Conservation (phyloP, 2,113 vertebrate genomes). For the Mirza zaza region DNA sequence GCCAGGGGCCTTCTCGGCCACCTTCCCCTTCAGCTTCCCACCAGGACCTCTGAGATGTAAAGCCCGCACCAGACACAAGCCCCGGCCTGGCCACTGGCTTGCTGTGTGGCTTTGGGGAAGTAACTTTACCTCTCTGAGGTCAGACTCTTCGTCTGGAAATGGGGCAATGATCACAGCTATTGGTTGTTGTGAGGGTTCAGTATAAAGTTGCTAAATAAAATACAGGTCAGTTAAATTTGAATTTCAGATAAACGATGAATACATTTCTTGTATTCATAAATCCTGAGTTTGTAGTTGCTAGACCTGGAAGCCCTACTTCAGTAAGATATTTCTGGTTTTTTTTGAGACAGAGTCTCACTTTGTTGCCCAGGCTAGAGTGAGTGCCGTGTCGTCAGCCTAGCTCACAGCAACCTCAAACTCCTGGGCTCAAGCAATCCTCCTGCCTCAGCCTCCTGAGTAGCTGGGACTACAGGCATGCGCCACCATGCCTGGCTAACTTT, state of each 20-base stretch:
- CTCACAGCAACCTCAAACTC: too few species aligned
- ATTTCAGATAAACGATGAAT: neutral
- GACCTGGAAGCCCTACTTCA: neutral
- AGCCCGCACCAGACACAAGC: neutral
- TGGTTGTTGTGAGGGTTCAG: neutral
- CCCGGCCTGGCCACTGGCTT: neutral
- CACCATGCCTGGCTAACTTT: too few species aligned
- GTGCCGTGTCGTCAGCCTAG: too few species aligned
- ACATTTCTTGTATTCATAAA: neutral
- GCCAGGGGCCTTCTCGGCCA: accelerated
- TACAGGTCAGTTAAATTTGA: neutral
- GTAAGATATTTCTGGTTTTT: too few species aligned
- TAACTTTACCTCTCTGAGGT: neutral
- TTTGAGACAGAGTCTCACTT: too few species aligned
- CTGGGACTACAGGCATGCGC: too few species aligned
- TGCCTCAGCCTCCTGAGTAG: too few species aligned
- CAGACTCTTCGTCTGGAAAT: neutral
- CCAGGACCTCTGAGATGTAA: neutral
- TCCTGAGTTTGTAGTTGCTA: neutral
- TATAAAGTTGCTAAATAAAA: neutral
- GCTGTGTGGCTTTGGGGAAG: neutral
- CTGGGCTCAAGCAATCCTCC: too few species aligned
- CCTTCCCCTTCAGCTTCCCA: neutral
- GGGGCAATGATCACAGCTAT: neutral
- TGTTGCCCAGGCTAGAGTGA: too few species aligned